A percentile compares a stretch with the other conserved stretches of the same genome.
These are phyloP conservation scores for Phyllotis vaccarum DNA, from an alignment of 2,797 vertebrate genomes.

Conservation along the genomic window DNA sequence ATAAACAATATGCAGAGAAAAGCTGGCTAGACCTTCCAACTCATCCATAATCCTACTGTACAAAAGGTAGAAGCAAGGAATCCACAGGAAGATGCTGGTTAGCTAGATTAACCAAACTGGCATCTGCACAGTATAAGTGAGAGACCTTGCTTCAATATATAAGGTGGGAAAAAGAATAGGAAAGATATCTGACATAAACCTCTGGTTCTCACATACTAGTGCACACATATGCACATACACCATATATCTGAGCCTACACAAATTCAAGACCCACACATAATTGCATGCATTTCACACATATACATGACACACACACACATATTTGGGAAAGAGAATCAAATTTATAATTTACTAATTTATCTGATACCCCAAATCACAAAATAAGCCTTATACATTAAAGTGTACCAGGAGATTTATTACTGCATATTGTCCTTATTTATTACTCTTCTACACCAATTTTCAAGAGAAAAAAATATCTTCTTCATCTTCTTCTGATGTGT, in stretches of 20 bases:
- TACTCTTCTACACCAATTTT: slow-evolving; percentile 17
- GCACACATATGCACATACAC: too few species aligned
- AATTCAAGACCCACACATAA: too few species aligned
- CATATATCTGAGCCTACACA: too few species aligned
- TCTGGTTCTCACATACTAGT: too few species aligned
- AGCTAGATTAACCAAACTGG: neutral
- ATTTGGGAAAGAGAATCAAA: too few species aligned
- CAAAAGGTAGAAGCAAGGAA: neutral
- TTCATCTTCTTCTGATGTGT: neutral
- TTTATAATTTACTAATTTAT: slow-evolving; percentile 26
- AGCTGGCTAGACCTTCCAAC: neutral
- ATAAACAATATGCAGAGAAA: neutral
- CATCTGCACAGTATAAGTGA: neutral
- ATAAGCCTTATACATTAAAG: neutral
- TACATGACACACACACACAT: too few species aligned
- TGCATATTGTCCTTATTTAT: neutral
- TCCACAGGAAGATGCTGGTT: neutral
- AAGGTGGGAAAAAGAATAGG: too few species aligned
- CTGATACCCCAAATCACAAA: slow-evolving; percentile 24
- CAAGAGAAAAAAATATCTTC: slow-evolving; percentile 27
- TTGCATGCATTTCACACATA: too few species aligned
- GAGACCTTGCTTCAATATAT: neutral
- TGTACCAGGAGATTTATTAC: neutral
- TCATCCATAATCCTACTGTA: neutral
- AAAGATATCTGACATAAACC: too few species aligned